These are phyloP conservation scores for Leptopilina clavipes DNA, from an alignment of 1,140 invertebrate genomes.

Conservation along the genomic window DNA sequence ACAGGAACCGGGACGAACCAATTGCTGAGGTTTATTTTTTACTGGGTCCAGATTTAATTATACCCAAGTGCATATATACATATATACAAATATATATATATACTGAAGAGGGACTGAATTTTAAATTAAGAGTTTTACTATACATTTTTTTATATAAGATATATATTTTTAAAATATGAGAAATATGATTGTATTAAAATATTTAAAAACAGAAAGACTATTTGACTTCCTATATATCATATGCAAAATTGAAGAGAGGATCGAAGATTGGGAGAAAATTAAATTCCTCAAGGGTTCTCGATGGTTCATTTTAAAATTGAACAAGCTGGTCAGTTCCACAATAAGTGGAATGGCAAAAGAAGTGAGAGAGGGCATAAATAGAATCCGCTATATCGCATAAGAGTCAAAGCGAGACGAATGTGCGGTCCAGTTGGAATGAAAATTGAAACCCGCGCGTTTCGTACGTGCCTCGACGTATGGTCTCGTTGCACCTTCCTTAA, in stretches of 20 bases:
- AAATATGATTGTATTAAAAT: too few species aligned
- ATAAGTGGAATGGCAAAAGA: too few species aligned
- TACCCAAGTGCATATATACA: not conserved
- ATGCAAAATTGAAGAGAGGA: not conserved
- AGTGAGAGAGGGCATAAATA: not conserved
- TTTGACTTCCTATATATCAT: too few species aligned
- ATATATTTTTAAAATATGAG: too few species aligned
- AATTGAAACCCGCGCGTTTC: slow-evolving; percentile 12
- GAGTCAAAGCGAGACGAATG: slow-evolving; percentile 28
- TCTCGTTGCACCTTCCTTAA: not conserved
- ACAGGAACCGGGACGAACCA: not conserved
- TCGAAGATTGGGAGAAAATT: not conserved
- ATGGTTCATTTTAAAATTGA: not conserved
- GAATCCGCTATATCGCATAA: not conserved
- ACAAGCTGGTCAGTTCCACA: slow-evolving; percentile 15
- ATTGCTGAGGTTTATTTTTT: slow-evolving; percentile 15
- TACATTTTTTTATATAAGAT: too few species aligned
- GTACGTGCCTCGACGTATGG: slow-evolving; percentile 19
- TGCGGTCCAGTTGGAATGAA: slow-evolving; percentile 29
- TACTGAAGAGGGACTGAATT: too few species aligned
- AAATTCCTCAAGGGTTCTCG: not conserved
- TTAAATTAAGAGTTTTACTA: too few species aligned
- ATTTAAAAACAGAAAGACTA: too few species aligned
- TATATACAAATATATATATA: too few species aligned
- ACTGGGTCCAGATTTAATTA: not conserved